Evolutionary conservation across 2,113 vertebrate genomes (phyloP).

Genomic region (Picathartes gymnocephalus): DNA sequence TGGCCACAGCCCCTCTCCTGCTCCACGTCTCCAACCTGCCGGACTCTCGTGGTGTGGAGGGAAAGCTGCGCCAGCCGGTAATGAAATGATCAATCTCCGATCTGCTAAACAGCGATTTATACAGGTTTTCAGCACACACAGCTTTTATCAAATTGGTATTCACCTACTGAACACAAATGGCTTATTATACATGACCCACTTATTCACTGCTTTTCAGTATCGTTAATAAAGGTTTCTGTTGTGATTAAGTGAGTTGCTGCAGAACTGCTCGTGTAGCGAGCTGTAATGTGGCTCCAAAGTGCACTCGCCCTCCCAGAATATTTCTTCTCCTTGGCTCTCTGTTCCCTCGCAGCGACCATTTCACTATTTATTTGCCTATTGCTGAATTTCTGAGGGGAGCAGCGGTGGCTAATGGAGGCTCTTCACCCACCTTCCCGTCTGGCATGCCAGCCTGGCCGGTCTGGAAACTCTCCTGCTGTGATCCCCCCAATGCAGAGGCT

Average conservation of each 20-base stretch:
- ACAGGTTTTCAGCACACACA: slow-evolving; percentile 51
- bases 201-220: slow-evolving; percentile 63
- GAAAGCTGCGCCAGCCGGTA: background rate
- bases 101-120: slow-evolving; percentile 70
- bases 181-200: slow-evolving; percentile 77
- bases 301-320: background rate
- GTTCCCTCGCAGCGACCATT: slow-evolving; percentile 5
- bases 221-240: slow-evolving; percentile 74
- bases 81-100: slow-evolving; percentile 62
- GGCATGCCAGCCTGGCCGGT: background rate
- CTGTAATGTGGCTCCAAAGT: slow-evolving; percentile 21
- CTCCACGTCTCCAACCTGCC: background rate
- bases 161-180: slow-evolving; percentile 74
- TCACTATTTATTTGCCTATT: slow-evolving; percentile 49
- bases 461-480: background rate
- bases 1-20: fast-evolving
- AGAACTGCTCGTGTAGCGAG: background rate
- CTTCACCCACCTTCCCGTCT: background rate
- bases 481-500: background rate
- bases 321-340: background rate
- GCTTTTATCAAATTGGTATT: slow-evolving; percentile 77
- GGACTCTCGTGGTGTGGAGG: background rate
- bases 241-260: slow-evolving; percentile 72
- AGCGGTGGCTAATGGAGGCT: slow-evolving; percentile 14
- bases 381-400: slow-evolving; percentile 9